Conservation (phyloP, 2,113 vertebrate species). For the Dunckerocampus dactyliophorus region DNA sequence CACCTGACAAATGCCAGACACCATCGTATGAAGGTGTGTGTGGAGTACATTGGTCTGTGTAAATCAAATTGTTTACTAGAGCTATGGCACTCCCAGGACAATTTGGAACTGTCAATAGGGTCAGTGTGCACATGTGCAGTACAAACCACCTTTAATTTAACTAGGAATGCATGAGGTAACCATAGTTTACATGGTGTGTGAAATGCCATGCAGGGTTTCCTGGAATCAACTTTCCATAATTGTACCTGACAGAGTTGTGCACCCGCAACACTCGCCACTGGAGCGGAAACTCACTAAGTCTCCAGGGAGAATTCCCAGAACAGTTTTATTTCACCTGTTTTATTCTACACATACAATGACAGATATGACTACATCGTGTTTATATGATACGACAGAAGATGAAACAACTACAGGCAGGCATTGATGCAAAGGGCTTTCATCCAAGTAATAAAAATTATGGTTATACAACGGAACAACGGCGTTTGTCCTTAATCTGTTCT, state of each 20-base stretch:
- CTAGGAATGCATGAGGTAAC: slow-evolving; percentile 57
- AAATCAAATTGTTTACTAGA: slow-evolving; percentile 34
- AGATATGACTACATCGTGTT: slow-evolving; percentile 43
- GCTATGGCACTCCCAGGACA: slow-evolving; percentile 22
- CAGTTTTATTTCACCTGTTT: slow-evolving; percentile 51
- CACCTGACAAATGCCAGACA: slow-evolving; percentile 53
- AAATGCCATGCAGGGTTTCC: slow-evolving; percentile 63
- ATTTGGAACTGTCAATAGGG: slow-evolving; percentile 33
- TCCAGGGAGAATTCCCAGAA: slow-evolving; percentile 53
- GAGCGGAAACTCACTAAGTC: slow-evolving; percentile 56
- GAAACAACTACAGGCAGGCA: too few species aligned
- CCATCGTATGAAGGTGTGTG: background rate
- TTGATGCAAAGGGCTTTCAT: too few species aligned
- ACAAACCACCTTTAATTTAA: slow-evolving; percentile 14
- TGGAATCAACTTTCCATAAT: slow-evolving; percentile 60
- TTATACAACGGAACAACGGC: too few species aligned
- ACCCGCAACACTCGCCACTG: slow-evolving; percentile 53
- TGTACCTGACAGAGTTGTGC: slow-evolving; percentile 65
- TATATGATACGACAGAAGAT: slow-evolving; percentile 37
- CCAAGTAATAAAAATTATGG: too few species aligned
- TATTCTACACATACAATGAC: slow-evolving; percentile 57
- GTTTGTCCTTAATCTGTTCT: too few species aligned
- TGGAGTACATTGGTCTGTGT: slow-evolving; percentile 19
- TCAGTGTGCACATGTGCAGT: slow-evolving; percentile 11
- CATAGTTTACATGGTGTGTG: slow-evolving; percentile 54